phyloP scores from a whole-genome alignment of 1,140 invertebrate genomes.

The Dendroctonus ponderosae region DNA sequence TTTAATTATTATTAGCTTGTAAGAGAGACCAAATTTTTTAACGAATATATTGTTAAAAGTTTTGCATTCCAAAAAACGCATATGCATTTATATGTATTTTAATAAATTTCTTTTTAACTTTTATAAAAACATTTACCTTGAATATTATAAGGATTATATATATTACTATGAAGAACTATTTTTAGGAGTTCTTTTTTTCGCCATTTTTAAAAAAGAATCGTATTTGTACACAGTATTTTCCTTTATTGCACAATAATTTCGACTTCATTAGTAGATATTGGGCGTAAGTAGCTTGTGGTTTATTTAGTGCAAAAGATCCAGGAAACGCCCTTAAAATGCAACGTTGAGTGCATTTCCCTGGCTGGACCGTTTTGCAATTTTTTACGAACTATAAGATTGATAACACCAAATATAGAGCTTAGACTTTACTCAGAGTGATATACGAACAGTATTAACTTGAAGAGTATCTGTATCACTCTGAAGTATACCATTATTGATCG shows the following conservation, averaged over 20 bases:
- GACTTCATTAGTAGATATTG: constrained; percentile 7
- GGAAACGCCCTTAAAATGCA: too few species aligned
- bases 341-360: too few species aligned
- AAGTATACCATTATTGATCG: background rate
- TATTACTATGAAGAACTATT: constrained; percentile 16
- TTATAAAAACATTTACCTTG: constrained; percentile 34
- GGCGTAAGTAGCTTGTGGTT: background rate
- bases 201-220: constrained; percentile 15
- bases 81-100: constrained; percentile 33
- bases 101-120: constrained; percentile 33
- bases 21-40: constrained; percentile 34
- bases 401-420: constrained; percentile 27
- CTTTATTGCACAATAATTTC: constrained; percentile 24
- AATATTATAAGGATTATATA: constrained; percentile 23
- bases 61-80: constrained; percentile 30
- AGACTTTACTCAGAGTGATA: constrained; percentile 19
- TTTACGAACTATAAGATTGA: constrained; percentile 19
- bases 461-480: too few species aligned
- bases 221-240: constrained; percentile 32
- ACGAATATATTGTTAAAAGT: constrained; percentile 30
- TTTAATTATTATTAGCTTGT: constrained; percentile 27
- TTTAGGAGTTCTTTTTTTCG: constrained; percentile 21
- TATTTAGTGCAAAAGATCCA: too few species aligned
- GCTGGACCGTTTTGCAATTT: too few species aligned
- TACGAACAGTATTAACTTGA: background rate